Evolutionary conservation across 2,113 vertebrate species (phyloP).

Genomic region (Scopus umbretta): DNA sequence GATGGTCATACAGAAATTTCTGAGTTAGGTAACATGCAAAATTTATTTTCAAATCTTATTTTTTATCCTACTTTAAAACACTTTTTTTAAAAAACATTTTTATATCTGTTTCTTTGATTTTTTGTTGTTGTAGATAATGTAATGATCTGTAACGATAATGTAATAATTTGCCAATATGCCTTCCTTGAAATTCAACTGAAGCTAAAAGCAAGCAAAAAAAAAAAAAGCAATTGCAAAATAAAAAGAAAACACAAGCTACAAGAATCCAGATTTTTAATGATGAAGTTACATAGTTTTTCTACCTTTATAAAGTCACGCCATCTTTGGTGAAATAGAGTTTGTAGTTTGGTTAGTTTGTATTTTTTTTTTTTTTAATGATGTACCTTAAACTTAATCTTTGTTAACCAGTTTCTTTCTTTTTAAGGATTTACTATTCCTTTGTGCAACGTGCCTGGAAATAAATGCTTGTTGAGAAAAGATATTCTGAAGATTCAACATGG

Average conservation of each 20-base stretch:
- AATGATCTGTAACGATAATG: no score
- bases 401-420: neutral
- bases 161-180: neutral
- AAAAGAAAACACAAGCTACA: neutral
- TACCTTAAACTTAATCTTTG: neutral
- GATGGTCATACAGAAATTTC: neutral
- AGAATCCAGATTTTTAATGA: neutral
- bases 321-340: neutral
- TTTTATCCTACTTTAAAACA: neutral
- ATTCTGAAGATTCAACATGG: neutral
- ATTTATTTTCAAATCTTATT: neutral
- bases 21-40: neutral
- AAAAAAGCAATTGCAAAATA: neutral
- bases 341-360: neutral
- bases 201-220: no score
- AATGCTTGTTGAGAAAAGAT: neutral
- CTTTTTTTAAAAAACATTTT: neutral
- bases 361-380: neutral
- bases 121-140: neutral
- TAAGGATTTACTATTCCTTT: neutral
- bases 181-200: neutral
- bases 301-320: neutral
- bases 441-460: neutral
- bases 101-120: neutral
- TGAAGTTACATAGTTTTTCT: neutral